Conservation (phyloP, 2,888 invertebrate genomes). For the Lasius fuliginosus region DNA sequence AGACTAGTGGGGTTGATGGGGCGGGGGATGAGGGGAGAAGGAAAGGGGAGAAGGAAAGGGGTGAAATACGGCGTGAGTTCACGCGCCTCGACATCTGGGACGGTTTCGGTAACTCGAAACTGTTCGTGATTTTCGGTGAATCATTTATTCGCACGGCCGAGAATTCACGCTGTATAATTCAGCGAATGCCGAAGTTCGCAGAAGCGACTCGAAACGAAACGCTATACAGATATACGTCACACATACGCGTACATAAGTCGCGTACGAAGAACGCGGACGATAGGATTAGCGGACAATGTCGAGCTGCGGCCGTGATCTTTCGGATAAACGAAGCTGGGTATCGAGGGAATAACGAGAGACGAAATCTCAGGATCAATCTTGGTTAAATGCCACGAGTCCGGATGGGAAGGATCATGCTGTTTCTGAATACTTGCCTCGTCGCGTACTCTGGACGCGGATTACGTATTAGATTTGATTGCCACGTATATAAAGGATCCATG, state of each 20-base stretch:
- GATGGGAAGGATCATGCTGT: conserved; percentile 7
- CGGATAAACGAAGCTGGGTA: conserved; percentile 22
- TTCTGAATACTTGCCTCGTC: conserved; percentile 30
- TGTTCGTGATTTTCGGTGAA: conserved; percentile 37
- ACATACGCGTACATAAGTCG: neutral
- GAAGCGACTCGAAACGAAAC: neutral
- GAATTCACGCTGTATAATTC: conserved; percentile 35
- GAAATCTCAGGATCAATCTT: conserved; percentile 46
- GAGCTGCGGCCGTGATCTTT: neutral
- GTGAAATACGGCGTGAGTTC: conserved; percentile 22
- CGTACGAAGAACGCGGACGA: conserved; percentile 4
- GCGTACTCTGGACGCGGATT: conserved; percentile 25
- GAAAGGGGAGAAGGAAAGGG: neutral
- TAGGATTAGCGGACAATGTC: conserved; percentile 37
- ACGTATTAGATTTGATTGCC: conserved; percentile 17
- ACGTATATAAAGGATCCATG: neutral
- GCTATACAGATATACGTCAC: neutral
- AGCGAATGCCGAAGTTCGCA: conserved; percentile 13
- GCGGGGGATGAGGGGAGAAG: no score
- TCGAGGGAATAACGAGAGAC: conserved; percentile 15
- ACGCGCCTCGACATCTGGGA: conserved; percentile 23
- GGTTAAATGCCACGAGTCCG: conserved; percentile 34
- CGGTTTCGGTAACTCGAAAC: conserved; percentile 20
- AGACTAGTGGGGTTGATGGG: neutral
- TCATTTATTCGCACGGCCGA: conserved; percentile 39